These are phyloP conservation scores for Drosophila stalkeri DNA, from an alignment of 2,888 invertebrate genomes.

Conservation along the genomic window DNA sequence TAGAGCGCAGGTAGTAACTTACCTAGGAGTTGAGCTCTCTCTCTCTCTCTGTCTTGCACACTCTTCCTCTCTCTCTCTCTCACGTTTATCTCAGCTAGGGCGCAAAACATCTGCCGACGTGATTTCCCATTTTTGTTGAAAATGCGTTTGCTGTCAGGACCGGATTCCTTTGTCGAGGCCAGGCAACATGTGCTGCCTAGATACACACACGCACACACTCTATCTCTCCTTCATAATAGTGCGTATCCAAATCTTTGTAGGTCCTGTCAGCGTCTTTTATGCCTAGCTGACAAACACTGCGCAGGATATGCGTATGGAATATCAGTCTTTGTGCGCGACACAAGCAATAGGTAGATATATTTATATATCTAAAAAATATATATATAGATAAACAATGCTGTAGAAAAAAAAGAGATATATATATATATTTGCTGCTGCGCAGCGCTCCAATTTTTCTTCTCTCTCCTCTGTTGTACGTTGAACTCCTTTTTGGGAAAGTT, in stretches of 20 bases:
- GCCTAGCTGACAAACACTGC: conserved; percentile 40
- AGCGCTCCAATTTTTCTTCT: conserved; percentile 55
- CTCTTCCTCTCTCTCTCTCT: neutral
- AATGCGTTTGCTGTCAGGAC: conserved; percentile 51
- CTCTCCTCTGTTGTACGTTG: conserved; percentile 38
- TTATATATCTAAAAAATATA: neutral
- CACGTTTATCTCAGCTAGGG: conserved; percentile 54
- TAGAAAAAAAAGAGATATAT: conserved; percentile 6
- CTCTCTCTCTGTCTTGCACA: neutral
- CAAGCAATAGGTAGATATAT: neutral
- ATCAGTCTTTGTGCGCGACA: conserved; percentile 31
- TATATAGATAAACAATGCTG: conserved; percentile 15
- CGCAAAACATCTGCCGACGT: conserved; percentile 74
- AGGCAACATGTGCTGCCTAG: conserved; percentile 56
- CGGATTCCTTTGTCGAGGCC: conserved; percentile 65
- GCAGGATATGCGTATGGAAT: conserved; percentile 65
- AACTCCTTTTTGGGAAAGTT: conserved; percentile 62
- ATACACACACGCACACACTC: conserved; percentile 34
- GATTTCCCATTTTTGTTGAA: conserved; percentile 69
- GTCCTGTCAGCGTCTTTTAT: conserved; percentile 60
- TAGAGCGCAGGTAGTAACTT: conserved; percentile 59
- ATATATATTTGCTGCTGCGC: conserved; percentile 39
- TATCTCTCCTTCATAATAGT: neutral
- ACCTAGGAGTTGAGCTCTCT: conserved; percentile 34
- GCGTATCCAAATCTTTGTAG: conserved; percentile 36